Percentiles rank a stretch among this genome's conserved stretches.
Evolutionary conservation across 2,113 vertebrate genomes (phyloP).

Genomic region (Emberiza fucata): DNA sequence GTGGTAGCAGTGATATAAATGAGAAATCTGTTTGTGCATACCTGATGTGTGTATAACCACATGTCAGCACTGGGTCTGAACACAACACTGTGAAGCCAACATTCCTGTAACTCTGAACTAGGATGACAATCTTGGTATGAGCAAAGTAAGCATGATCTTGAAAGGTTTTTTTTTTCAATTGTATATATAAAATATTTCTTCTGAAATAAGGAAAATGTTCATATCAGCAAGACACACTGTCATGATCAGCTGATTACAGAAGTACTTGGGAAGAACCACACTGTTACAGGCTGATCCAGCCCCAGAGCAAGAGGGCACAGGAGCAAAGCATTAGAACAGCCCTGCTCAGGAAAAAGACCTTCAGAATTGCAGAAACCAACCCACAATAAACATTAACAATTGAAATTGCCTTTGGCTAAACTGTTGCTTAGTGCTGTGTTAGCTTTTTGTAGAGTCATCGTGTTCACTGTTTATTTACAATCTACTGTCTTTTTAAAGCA

Average conservation of each 20-base stretch:
- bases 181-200: not conserved
- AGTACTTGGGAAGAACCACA: not conserved
- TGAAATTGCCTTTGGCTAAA: slow-evolving; percentile 37
- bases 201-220: not conserved
- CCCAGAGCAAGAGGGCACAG: not conserved
- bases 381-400: slow-evolving; percentile 17
- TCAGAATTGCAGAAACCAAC: slow-evolving; percentile 47
- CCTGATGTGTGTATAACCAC: not conserved
- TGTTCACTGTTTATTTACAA: slow-evolving; percentile 39
- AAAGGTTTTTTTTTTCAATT: not conserved
- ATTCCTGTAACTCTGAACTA: not conserved
- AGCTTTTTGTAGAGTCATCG: not conserved
- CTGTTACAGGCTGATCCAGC: not conserved
- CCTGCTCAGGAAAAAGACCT: slow-evolving; percentile 11
- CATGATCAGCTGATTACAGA: not conserved
- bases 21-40: not conserved
- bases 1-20: not conserved
- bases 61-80: not conserved
- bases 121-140: not conserved
- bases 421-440: slow-evolving; percentile 25
- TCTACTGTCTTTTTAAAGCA: slow-evolving; percentile 28
- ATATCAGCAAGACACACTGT: not conserved
- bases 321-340: not conserved
- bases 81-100: not conserved
- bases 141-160: not conserved